Percentiles rank a stretch among this genome's conserved stretches.
Conservation (phyloP, 2,888 invertebrate species). For the Buathra laborator region DNA sequence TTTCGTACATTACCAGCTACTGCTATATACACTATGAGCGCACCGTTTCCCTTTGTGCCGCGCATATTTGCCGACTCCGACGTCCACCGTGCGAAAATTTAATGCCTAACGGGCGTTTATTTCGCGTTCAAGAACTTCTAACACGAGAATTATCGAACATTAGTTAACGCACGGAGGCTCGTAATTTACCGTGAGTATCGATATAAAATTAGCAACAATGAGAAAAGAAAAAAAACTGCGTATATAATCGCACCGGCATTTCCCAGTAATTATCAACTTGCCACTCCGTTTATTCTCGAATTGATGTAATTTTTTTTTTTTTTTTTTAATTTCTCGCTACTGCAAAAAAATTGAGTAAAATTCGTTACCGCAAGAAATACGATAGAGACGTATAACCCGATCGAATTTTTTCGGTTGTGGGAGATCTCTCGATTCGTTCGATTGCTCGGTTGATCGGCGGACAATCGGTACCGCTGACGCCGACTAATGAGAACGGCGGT, state of each 20-base stretch:
- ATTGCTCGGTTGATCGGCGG: conserved; percentile 65
- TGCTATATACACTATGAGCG: conserved; percentile 10
- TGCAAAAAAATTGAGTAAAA: background rate
- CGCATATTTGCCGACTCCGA: conserved; percentile 55
- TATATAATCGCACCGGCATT: background rate
- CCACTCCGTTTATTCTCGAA: too few relatives aligned
- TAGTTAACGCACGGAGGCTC: background rate
- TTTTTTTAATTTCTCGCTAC: too few relatives aligned
- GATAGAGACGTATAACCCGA: conserved; percentile 59
- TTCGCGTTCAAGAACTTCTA: conserved; percentile 38
- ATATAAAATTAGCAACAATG: background rate
- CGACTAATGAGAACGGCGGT: conserved; percentile 78
- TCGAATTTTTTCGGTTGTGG: conserved; percentile 24
- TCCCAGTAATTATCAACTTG: background rate
- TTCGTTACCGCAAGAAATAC: background rate
- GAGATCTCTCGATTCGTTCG: conserved; percentile 57
- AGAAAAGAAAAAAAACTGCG: background rate
- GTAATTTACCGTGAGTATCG: background rate
- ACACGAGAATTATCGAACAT: conserved; percentile 22
- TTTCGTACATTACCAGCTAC: conserved; percentile 40
- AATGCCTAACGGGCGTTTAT: conserved; percentile 47
- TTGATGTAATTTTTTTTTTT: too few relatives aligned
- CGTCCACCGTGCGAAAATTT: conserved; percentile 49
- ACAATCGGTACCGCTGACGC: conserved; percentile 78
- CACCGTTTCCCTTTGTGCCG: conserved; percentile 63